A percentile compares a stretch with the other conserved stretches of the same genome.
phyloP scores from a whole-genome alignment of 2,888 invertebrate genomes.

The Spatulosminthurus flaviceps region DNA sequence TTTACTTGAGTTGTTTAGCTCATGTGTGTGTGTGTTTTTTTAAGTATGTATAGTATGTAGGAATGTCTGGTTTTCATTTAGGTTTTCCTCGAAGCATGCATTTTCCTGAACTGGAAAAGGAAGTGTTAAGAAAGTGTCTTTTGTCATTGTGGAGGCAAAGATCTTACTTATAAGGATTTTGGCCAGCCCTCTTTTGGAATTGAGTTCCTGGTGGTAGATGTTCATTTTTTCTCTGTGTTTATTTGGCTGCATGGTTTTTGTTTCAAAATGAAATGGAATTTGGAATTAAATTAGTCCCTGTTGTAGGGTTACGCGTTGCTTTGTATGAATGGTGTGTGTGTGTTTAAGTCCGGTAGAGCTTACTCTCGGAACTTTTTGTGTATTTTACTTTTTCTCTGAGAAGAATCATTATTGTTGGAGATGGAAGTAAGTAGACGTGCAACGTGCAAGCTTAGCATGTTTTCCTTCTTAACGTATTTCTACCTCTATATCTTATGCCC shows the following conservation, averaged over 20 bases:
- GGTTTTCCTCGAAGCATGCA: neutral
- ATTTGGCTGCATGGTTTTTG: neutral
- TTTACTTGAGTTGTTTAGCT: neutral
- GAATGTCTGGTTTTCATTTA: too few relatives aligned
- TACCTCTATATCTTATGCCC: too few relatives aligned
- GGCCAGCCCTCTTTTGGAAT: neutral
- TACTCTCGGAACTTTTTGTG: too few relatives aligned
- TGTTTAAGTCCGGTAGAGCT: too few relatives aligned
- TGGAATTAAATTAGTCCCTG: conserved; percentile 11
- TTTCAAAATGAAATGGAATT: neutral
- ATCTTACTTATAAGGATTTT: neutral
- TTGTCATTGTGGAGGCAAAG: neutral
- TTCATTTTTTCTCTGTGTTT: too few relatives aligned
- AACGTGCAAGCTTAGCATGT: too few relatives aligned
- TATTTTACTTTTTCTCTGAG: too few relatives aligned
- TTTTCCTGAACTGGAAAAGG: neutral
- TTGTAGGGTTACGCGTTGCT: neutral
- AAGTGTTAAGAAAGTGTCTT: conserved; percentile 5
- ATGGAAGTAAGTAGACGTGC: too few relatives aligned
- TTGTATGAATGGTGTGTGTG: too few relatives aligned
- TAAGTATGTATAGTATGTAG: too few relatives aligned
- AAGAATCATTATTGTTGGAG: too few relatives aligned
- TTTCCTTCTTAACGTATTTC: too few relatives aligned
- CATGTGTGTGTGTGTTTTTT: neutral
- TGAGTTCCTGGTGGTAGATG: neutral